A percentile compares a stretch with the other conserved stretches of the same genome.
These are phyloP conservation scores for Ophion ellenae DNA, from an alignment of 2,888 invertebrate genomes.

Conservation along the genomic window DNA sequence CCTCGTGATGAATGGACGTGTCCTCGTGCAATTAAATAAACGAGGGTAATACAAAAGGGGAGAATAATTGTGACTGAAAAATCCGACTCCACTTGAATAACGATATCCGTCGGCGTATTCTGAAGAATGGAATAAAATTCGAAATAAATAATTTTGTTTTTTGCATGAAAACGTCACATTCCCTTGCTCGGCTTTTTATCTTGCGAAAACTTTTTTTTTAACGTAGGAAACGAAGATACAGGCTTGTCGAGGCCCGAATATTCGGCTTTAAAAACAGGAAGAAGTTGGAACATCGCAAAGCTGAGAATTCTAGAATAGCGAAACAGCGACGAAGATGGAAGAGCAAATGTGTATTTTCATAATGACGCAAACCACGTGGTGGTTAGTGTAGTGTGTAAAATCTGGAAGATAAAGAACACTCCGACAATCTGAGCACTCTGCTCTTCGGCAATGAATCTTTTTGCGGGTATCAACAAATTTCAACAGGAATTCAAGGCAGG, in stretches of 20 bases:
- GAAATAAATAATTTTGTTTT: no score
- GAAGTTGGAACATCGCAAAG: background rate
- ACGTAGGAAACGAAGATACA: background rate
- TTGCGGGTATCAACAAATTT: background rate
- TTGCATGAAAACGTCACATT: no score
- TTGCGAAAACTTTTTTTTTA: background rate
- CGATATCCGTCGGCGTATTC: no score
- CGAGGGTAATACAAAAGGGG: no score
- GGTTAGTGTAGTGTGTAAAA: slow-evolving; percentile 25
- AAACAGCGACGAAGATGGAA: background rate
- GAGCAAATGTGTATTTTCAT: slow-evolving; percentile 58
- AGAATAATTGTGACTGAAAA: no score
- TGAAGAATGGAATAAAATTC: no score
- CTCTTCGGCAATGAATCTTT: background rate
- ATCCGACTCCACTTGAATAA: no score
- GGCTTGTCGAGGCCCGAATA: background rate
- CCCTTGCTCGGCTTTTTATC: no score
- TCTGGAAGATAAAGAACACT: slow-evolving; percentile 31
- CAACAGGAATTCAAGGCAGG: background rate
- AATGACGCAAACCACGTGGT: slow-evolving; percentile 51
- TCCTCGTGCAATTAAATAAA: no score
- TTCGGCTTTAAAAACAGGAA: background rate
- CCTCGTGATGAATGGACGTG: no score
- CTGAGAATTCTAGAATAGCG: background rate
- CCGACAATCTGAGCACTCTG: slow-evolving; percentile 16